Evolutionary conservation across 2,888 invertebrate genomes (phyloP).

Genomic region (Spilarctia lutea): DNA sequence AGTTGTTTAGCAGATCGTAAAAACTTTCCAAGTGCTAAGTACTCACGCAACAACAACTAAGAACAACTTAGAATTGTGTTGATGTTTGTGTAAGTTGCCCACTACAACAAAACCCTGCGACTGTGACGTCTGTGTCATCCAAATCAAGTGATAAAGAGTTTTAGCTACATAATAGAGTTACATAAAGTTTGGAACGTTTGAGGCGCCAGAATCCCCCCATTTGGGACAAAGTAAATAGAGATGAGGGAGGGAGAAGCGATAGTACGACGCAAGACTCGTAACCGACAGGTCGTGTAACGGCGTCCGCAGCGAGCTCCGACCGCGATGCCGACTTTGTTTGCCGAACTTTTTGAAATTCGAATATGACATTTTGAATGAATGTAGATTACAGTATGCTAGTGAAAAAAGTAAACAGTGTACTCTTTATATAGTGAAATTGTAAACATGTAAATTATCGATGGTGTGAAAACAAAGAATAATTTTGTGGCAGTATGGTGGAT

Average conservation of each 20-base stretch:
- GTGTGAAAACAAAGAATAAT: constrained; percentile 77
- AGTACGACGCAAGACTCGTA: constrained; percentile 77
- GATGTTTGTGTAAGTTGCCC: constrained; percentile 47
- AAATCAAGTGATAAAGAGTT: constrained; percentile 59
- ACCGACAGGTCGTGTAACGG: constrained; percentile 73
- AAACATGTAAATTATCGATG: constrained; percentile 81
- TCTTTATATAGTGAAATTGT: constrained; percentile 57
- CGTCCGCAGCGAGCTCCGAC: constrained; percentile 50
- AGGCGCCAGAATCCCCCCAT: constrained; percentile 80
- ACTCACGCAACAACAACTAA: constrained; percentile 27
- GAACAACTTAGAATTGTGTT: constrained; percentile 35
- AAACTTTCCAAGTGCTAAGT: constrained; percentile 48
- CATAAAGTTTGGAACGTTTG: constrained; percentile 69
- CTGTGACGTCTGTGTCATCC: constrained; percentile 47
- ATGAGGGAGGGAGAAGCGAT: constrained; percentile 80
- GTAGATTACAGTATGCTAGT: constrained; percentile 49
- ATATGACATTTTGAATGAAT: constrained; percentile 49
- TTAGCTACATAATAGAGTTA: constrained; percentile 69
- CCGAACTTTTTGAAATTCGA: constrained; percentile 66
- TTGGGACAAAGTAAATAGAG: constrained; percentile 81
- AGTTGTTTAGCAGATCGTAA: constrained; percentile 52
- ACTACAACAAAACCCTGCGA: constrained; percentile 32
- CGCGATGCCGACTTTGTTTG: constrained; percentile 64
- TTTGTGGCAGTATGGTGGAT: constrained; percentile 85
- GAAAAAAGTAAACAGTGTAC: constrained; percentile 53